Conservation (phyloP, 2,113 vertebrate species). For the Xenopus laevis region DNA sequence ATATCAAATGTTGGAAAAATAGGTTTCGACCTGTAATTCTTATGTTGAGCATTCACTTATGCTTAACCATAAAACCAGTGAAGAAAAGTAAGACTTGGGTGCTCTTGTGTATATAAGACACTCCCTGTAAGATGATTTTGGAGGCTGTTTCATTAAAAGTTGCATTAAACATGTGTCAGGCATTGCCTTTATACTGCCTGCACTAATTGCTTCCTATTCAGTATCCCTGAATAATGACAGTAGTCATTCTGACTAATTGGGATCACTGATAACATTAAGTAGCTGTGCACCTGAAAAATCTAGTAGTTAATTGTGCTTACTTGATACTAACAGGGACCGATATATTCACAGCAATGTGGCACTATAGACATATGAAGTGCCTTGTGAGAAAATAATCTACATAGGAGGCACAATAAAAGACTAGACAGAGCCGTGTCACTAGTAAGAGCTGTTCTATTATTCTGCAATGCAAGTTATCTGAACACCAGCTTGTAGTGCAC, state of each 20-base stretch:
- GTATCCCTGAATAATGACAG: constrained; percentile 35
- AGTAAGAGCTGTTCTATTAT: too few relatives aligned
- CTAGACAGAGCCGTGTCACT: neutral
- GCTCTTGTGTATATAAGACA: too few relatives aligned
- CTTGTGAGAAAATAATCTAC: constrained; percentile 9
- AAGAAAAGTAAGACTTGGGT: too few relatives aligned
- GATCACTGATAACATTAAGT: constrained; percentile 47
- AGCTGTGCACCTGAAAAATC: constrained; percentile 39
- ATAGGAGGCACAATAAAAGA: constrained; percentile 12
- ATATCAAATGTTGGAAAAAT: too few relatives aligned
- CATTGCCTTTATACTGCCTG: constrained; percentile 30
- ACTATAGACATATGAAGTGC: constrained; percentile 40
- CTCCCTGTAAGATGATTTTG: too few relatives aligned
- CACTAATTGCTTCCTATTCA: constrained; percentile 40
- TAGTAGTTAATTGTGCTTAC: constrained; percentile 44
- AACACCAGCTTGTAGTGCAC: too few relatives aligned
- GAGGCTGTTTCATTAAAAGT: too few relatives aligned
- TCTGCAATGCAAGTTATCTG: too few relatives aligned
- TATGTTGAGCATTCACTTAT: too few relatives aligned
- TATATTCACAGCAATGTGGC: constrained; percentile 33
- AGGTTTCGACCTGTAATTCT: too few relatives aligned
- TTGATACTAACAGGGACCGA: constrained; percentile 31
- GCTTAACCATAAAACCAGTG: too few relatives aligned
- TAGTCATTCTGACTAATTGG: constrained; percentile 53
- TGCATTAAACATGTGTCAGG: constrained; percentile 37